Conservation (phyloP, 2,888 invertebrate species). For the Erebia palarica region DNA sequence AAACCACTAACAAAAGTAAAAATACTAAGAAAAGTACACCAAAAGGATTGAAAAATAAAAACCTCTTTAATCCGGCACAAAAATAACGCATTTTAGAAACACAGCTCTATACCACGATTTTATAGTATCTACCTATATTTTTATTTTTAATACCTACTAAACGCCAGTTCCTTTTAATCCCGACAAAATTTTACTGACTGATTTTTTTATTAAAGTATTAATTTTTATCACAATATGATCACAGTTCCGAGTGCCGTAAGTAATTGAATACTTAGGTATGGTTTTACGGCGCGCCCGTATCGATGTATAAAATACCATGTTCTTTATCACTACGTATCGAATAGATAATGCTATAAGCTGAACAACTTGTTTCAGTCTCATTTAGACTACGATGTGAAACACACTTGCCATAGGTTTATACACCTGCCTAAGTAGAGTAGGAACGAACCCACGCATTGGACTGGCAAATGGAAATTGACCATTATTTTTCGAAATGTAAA, state of each 20-base stretch:
- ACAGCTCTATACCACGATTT: no score
- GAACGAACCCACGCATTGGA: constrained; percentile 22
- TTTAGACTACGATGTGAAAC: no score
- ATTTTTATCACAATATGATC: not conserved
- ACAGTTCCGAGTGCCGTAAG: not conserved
- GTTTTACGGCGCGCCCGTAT: not conserved
- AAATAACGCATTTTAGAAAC: constrained; percentile 3
- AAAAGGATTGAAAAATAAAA: constrained; percentile 26
- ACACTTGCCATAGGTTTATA: no score
- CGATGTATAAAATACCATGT: not conserved
- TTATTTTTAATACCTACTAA: no score
- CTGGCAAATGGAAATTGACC: constrained; percentile 19
- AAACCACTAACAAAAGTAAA: constrained; percentile 32
- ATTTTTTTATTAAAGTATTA: no score
- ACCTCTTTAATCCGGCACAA: constrained; percentile 13
- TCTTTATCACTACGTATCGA: not conserved
- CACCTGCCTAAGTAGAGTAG: not conserved
- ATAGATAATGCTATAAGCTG: not conserved
- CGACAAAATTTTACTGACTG: no score
- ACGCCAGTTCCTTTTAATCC: no score
- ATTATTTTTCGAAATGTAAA: constrained; percentile 47
- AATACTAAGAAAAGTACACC: constrained; percentile 30
- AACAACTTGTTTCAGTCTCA: not conserved
- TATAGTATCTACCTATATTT: no score
- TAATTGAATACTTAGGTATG: not conserved